These are phyloP conservation scores for Thereva nobilitata DNA, from an alignment of 2,888 invertebrate species.

Conservation along the genomic window DNA sequence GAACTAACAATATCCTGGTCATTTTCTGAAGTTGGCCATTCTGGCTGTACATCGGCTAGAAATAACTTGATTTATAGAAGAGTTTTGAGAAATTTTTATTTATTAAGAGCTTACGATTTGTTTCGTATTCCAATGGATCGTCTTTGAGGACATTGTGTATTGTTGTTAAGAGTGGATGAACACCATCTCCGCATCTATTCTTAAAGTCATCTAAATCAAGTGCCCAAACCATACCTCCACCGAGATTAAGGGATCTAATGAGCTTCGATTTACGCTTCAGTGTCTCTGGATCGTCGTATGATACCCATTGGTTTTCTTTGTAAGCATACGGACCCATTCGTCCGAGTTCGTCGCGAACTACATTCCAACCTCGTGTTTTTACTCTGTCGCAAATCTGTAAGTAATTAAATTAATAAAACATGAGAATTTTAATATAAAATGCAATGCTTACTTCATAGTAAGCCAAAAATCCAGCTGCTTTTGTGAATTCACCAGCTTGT, in stretches of 20 bases:
- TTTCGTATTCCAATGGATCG: conserved; percentile 11
- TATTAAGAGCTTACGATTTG: not conserved
- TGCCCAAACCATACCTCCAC: conserved; percentile 91
- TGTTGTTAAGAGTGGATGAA: conserved; percentile 78
- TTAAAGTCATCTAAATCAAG: conserved; percentile 86
- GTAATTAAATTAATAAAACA: no score
- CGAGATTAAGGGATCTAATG: conserved; percentile 75
- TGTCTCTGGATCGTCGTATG: conserved; percentile 82
- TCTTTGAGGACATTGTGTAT: conserved; percentile 60
- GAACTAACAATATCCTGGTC: no score
- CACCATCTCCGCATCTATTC: conserved; percentile 77
- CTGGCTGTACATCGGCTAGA: no score
- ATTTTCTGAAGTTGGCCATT: no score
- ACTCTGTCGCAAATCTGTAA: conserved; percentile 79
- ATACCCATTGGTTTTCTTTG: conserved; percentile 89
- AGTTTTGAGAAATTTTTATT: not conserved
- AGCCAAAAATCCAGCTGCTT: conserved; percentile 82
- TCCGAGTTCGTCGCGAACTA: conserved; percentile 74
- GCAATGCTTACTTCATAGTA: conserved; percentile 90
- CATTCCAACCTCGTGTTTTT: conserved; percentile 75
- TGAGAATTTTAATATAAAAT: no score
- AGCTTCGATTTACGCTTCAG: conserved; percentile 79
- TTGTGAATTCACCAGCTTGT: conserved; percentile 81
- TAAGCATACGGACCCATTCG: conserved; percentile 88
- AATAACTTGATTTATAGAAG: not conserved